Evolutionary conservation across 2,113 vertebrate species (phyloP), one percentile per base, ranked within the genome.

Genomic region (Solea solea): DNA sequence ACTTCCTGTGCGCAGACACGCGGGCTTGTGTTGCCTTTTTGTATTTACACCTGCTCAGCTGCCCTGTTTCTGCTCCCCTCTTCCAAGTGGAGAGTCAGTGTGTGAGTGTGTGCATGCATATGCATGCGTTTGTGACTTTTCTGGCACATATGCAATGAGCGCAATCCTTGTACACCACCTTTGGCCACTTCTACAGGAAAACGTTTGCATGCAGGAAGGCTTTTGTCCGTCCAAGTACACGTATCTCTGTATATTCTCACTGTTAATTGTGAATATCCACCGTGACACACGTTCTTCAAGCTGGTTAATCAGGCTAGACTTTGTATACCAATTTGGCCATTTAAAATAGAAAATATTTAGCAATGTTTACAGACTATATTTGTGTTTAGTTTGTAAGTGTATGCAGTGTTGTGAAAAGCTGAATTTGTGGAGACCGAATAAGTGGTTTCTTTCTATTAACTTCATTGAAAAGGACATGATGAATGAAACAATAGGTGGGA

Each of bases 41-140:
- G 88, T 89, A 90, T 90, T 92, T 90, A 90, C 86, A 89, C 80
- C 76, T 87, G 88, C 81, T 88, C 72, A 77, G 68, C 74, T 82
- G 73, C 83, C 78, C 78, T 74, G 81, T 83, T 84, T 77, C 83
- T 69, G 65, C 65, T 77, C 68, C 60, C 11, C 45, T 58, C 49
- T 51, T 64, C 69, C 71, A 78, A 61, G 81, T 55, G 27, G 66
- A 53, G 63, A 79, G 41, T 65, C 70, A 72, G 72, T 86, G 82
- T 81, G 52, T 76, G 63, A 9, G 53, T 63, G 49, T 71, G 51
- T 65, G 69, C 41, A 21, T 16, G 16, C 50, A 11, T 7, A 52
- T 56, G 54, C 28, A 34, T 53, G 48, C 53, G 55, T 54, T 14
- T 56, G 50, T 21, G 7, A 51, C 61, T 16, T 51, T 55, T 45